Base-by-base conservation (phyloP, 1,140 invertebrate genomes). In the Eueides isabella region DNA sequence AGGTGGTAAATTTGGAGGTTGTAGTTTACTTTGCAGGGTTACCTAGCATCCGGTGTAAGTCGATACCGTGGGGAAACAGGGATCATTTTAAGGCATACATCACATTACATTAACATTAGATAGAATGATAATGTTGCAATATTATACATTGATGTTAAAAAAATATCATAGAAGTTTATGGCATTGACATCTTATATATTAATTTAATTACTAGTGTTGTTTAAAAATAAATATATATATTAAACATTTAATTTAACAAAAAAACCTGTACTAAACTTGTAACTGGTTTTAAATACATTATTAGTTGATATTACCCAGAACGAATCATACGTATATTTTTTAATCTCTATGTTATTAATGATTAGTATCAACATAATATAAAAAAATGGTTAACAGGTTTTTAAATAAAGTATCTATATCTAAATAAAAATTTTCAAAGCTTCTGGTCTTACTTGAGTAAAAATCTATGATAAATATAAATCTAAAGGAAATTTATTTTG, bases 11-110 rank as follows among this genome's bases (percentile, higher is more conserved):
- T 16, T 55, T 61, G 75, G 76, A 80, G 78, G 77, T 86, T 88
- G 82, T 85, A 76, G 75, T 75, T 83, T 80, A 75, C 74, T 77
- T 76, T 82, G 82, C 83, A 86, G 85, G 82, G 83, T 86, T 85
- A 85, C 82, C 80, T 86, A 83, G 81, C 85, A 91, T 92, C 90
- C 90, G 89, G 90, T 89, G 90, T 89, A 92, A 92, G 79, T 28
- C 79, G 85, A 92, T 84, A 89, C 83, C 88, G 88, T 89, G 90
- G 88, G 90, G 90, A 90, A 89, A 81, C 85, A 79, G 76, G 78
- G 76, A 80, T 79, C 78, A 83, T 85, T 86, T 86, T 81, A 75
- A 76, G 75, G 76, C 77, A 79, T 81, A 82, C 82, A 61, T 79
- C 84, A 80, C 77, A 69, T 80, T 61, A 75, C 73, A 79, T 80